Evolutionary conservation across 2,797 vertebrate genomes (phyloP).

Genomic region (Scleropages formosus): DNA sequence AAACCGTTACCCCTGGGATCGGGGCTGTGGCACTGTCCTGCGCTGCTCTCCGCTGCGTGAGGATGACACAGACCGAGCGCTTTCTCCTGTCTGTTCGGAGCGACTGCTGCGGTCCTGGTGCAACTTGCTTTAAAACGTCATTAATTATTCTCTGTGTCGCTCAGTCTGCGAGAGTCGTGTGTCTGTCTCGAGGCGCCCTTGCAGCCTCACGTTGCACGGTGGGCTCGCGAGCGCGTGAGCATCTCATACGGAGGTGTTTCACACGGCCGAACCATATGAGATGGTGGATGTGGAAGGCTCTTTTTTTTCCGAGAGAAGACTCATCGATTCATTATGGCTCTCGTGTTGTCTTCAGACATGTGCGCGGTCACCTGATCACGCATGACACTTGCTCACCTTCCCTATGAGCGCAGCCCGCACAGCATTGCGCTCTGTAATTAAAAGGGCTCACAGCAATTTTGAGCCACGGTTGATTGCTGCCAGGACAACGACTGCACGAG

Average conservation of each 20-base stretch:
- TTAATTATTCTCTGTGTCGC: conserved; percentile 55
- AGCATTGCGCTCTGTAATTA: background rate
- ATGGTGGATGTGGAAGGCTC: background rate
- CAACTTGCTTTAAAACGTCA: conserved; percentile 52
- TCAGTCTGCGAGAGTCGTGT: conserved; percentile 48
- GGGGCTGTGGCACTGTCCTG: conserved; percentile 9
- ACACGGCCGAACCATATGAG: background rate
- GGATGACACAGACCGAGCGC: conserved; percentile 26
- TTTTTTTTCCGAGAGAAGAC: background rate
- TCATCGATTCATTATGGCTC: background rate
- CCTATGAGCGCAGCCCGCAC: background rate
- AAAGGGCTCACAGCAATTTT: too few relatives aligned
- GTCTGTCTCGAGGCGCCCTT: conserved; percentile 25
- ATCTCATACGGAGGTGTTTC: background rate
- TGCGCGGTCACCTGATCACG: conserved; percentile 2
- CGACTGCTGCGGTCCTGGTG: conserved; percentile 41
- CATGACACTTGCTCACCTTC: background rate
- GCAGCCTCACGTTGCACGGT: background rate
- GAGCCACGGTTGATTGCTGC: too few relatives aligned
- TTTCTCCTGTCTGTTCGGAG: conserved; percentile 31
- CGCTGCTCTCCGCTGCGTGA: conserved; percentile 9
- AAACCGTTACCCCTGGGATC: background rate
- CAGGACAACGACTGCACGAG: too few relatives aligned
- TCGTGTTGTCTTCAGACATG: background rate
- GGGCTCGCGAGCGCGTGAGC: background rate